Conservation (phyloP, 1,140 invertebrate species). For the Asbolus verrucosus region DNA sequence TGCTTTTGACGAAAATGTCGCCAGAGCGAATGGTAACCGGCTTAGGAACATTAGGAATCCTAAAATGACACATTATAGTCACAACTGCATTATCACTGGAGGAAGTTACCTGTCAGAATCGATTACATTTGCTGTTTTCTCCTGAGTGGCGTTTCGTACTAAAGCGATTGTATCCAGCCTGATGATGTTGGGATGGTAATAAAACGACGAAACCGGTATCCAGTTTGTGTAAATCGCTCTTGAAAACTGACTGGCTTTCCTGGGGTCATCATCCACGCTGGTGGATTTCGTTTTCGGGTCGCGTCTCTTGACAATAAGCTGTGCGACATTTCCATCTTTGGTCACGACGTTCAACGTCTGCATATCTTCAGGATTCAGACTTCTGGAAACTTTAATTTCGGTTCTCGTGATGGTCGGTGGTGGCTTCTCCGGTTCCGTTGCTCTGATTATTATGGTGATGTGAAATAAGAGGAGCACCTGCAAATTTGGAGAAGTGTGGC, state of each 20-base stretch:
- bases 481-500: background rate
- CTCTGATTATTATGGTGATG: background rate
- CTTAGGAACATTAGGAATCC: conserved; percentile 69
- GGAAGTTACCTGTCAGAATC: conserved; percentile 61
- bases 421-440: conserved; percentile 50
- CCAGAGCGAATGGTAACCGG: conserved; percentile 76
- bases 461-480: conserved; percentile 39
- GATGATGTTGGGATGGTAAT: conserved; percentile 56
- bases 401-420: conserved; percentile 72
- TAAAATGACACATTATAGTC: conserved; percentile 53
- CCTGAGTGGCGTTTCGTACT: conserved; percentile 54
- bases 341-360: conserved; percentile 81
- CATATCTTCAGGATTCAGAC: conserved; percentile 79
- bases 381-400: conserved; percentile 81
- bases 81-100: too few relatives aligned
- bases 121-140: conserved; percentile 55
- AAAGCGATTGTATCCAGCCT: conserved; percentile 56
- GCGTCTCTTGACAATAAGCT: conserved; percentile 81
- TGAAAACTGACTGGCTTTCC: conserved; percentile 18
- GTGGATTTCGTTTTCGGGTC: conserved; percentile 62
- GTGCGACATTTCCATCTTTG: conserved; percentile 78
- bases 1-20: conserved; percentile 70
- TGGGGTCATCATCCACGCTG: conserved; percentile 10
- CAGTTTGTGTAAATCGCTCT: conserved; percentile 58
- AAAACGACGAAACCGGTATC: conserved; percentile 59